Base-by-base conservation (phyloP, 1,140 invertebrate genomes). In the Helicorthomorpha holstii region DNA sequence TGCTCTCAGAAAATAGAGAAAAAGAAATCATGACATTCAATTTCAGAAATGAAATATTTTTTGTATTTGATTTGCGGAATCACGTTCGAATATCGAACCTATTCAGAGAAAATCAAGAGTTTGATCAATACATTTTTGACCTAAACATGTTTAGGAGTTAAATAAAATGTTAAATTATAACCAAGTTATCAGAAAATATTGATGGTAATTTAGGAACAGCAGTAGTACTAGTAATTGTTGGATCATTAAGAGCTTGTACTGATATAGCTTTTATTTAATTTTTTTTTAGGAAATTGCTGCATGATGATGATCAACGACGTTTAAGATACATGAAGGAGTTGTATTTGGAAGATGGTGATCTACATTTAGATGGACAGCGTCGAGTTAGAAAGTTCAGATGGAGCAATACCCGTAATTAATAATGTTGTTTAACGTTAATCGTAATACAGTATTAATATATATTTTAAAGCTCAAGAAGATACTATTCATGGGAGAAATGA, bases 291-390 rank as follows among this genome's bases (percentile, higher is more conserved):
- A 77, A 78, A 51, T 76, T 79, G 57, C 60, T 87, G 7, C 62
- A 88, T 27, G 85, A 89, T 64, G 80, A 89, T 58, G 86, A 92
- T 66, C 80, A 85, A 47, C 70, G 79, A 27, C 77, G 87, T 59
- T 74, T 92, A 2, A 74, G 78, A 58, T 60, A 85, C 38, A 66
- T 88, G 0, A 81, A 92, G 63, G 85, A 91, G 61, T 66, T 86
- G 58, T 73, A 87, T 44, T 75, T 92, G 16, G 85, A 88, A 61
- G 85, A 91, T 64, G 88, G 86, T 0, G 88, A 92, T 64, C 69
- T 92, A 42, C 80, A 87, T 60, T 68, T 69, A 0, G 78, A 81
- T 50, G 81, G 78, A 14, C 70, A 68, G 12, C 78, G 79, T 23
- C 69, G 87, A 14, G 75, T 82, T 56, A 71, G 85, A 47, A 80